A percentile compares a stretch with the other conserved stretches of the same genome.
Conservation (phyloP, 2,797 vertebrate genomes). For the Coendou prehensilis region DNA sequence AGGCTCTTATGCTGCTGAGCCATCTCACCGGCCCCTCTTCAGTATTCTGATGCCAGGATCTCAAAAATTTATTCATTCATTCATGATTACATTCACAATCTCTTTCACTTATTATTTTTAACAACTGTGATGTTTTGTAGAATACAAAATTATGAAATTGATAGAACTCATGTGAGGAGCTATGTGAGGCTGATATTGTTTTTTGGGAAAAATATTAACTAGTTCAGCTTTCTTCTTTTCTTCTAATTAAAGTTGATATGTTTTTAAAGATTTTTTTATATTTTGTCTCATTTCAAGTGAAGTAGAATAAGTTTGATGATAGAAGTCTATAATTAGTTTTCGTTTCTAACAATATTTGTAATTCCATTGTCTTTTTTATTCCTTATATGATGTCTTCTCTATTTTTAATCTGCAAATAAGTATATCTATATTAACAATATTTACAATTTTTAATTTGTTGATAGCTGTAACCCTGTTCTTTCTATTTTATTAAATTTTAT, state of each 20-base stretch:
- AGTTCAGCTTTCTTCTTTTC: not conserved
- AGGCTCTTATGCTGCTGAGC: no score
- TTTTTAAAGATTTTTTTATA: not conserved
- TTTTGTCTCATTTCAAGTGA: not conserved
- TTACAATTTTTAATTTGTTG: not conserved
- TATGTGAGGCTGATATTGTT: not conserved
- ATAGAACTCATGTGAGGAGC: not conserved
- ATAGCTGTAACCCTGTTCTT: not conserved
- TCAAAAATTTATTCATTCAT: not conserved
- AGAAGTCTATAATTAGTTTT: not conserved
- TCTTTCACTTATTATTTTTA: not conserved
- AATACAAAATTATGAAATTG: not conserved
- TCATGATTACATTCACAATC: not conserved
- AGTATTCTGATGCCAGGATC: not conserved
- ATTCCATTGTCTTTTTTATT: not conserved
- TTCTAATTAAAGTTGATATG: not conserved
- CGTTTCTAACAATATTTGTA: not conserved
- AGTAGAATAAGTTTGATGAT: not conserved
- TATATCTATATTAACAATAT: not conserved
- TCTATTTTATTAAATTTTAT: conserved; percentile 15
- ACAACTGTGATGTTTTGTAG: not conserved
- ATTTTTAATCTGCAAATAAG: not conserved
- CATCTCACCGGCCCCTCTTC: not conserved
- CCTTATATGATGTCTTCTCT: not conserved
- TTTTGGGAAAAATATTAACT: not conserved